Conservation (phyloP, 2,888 invertebrate species). For the Agrotis ipsilon region DNA sequence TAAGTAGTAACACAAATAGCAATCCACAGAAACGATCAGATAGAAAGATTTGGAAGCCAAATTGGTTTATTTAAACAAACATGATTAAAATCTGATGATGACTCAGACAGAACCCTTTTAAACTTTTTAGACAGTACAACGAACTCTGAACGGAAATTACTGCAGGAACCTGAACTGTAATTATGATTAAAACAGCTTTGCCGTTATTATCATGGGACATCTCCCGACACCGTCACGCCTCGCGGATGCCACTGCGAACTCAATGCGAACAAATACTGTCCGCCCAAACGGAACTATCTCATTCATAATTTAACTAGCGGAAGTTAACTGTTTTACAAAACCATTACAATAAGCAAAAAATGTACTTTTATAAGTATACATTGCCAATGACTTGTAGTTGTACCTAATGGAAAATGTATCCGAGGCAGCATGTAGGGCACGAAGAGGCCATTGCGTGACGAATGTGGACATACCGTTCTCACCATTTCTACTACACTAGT, state of each 20-base stretch:
- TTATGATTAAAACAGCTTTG: slow-evolving; percentile 62
- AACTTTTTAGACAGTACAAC: slow-evolving; percentile 53
- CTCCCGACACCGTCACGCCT: slow-evolving; percentile 83
- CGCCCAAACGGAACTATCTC: slow-evolving; percentile 73
- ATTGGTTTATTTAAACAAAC: slow-evolving; percentile 10
- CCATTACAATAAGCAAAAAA: slow-evolving; percentile 63
- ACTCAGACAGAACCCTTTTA: slow-evolving; percentile 25
- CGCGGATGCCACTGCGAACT: slow-evolving; percentile 72
- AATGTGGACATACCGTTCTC: slow-evolving; percentile 71
- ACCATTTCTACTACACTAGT: slow-evolving; percentile 58
- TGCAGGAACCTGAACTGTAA: slow-evolving; percentile 59
- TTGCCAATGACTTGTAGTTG: slow-evolving; percentile 72
- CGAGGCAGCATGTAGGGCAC: slow-evolving; percentile 71
- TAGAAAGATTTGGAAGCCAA: slow-evolving; percentile 5
- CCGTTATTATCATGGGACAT: slow-evolving; percentile 75
- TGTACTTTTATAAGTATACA: slow-evolving; percentile 45
- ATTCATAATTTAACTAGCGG: slow-evolving; percentile 78
- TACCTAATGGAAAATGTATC: slow-evolving; percentile 74
- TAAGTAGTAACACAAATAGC: background rate
- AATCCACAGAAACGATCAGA: background rate
- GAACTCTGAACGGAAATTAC: slow-evolving; percentile 59
- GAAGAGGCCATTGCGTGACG: slow-evolving; percentile 76
- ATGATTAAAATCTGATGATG: slow-evolving; percentile 27
- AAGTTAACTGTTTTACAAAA: slow-evolving; percentile 73
- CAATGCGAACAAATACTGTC: slow-evolving; percentile 77